These are phyloP conservation scores for Platygyra sinensis DNA, from an alignment of 64 coral and sea anemone genomes.

Conservation along the genomic window DNA sequence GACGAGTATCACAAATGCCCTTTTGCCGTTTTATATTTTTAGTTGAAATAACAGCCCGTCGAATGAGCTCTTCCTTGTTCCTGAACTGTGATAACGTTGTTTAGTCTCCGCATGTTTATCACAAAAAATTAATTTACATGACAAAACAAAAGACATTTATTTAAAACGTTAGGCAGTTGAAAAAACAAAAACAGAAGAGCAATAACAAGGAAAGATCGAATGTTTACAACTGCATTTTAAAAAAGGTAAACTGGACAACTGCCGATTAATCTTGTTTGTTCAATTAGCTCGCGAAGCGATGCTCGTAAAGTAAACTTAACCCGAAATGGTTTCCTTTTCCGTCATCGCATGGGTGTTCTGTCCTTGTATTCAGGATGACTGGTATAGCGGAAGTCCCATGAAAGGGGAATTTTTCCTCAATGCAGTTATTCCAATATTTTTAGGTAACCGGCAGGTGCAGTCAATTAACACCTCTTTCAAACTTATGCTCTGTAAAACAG, in stretches of 20 bases:
- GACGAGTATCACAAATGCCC: neutral
- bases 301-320: neutral
- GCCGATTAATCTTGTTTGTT: neutral
- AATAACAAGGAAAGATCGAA: neutral
- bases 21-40: neutral
- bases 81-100: too few species aligned
- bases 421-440: constrained; percentile 8
- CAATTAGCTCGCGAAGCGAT: too few species aligned
- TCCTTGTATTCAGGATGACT: neutral
- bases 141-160: neutral
- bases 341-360: neutral
- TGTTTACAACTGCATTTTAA: neutral
- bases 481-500: neutral
- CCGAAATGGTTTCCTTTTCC: neutral
- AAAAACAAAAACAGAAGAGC: neutral
- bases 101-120: neutral
- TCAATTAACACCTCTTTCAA: constrained; percentile 1
- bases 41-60: neutral
- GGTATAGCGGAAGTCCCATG: neutral
- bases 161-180: neutral
- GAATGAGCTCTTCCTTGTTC: neutral
- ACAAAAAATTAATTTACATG: neutral
- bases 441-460: neutral
- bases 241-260: neutral
- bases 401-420: neutral